A percentile compares a stretch with the other conserved stretches of the same genome.
Conservation (phyloP, 2,797 vertebrate genomes). For the Tadarida brasiliensis region DNA sequence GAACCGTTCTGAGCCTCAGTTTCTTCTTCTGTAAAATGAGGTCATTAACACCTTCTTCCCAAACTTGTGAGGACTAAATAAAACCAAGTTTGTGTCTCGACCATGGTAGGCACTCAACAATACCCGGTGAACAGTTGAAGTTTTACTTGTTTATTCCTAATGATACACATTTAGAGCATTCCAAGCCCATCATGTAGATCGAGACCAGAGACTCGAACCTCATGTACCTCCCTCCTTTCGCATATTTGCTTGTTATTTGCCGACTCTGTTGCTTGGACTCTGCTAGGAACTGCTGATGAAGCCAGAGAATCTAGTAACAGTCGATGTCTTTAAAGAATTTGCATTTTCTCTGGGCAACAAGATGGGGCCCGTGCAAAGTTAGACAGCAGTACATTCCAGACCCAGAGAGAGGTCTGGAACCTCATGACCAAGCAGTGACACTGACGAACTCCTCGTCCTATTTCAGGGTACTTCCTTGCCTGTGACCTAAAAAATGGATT, state of each 20-base stretch:
- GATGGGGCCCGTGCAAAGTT: neutral
- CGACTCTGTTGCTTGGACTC: neutral
- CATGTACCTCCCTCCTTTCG: neutral
- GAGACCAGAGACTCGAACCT: neutral
- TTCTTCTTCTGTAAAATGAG: neutral
- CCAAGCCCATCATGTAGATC: neutral
- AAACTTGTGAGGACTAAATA: neutral
- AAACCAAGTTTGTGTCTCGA: neutral
- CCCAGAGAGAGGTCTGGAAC: neutral
- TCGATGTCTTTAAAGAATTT: neutral
- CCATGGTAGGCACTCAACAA: accelerated
- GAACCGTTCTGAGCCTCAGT: neutral
- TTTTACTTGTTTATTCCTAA: neutral
- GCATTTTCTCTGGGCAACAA: neutral
- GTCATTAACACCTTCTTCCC: neutral
- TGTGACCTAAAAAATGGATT: neutral
- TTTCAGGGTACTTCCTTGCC: neutral
- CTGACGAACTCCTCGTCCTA: accelerated
- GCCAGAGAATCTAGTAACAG: neutral
- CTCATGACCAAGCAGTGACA: neutral
- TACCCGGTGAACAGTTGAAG: neutral
- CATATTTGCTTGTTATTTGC: neutral
- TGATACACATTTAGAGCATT: neutral
- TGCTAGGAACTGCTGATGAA: neutral
- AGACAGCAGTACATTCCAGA: neutral